Evolutionary conservation across 2,113 vertebrate species (phyloP).

Genomic region (Elgaria multicarinata): DNA sequence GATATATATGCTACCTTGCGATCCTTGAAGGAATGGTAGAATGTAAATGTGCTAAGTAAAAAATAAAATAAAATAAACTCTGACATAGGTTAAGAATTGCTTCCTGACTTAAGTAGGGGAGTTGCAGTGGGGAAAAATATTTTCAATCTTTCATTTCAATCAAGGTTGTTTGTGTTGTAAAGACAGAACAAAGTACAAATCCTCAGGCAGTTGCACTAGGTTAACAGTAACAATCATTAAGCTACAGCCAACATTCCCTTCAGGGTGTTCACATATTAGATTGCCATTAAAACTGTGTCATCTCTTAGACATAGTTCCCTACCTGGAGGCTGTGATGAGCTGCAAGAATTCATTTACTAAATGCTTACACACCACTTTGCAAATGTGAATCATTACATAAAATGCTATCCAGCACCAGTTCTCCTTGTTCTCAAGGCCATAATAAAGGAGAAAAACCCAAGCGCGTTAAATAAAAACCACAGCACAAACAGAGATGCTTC

Average conservation of each 20-base stretch:
- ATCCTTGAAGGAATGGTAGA: neutral
- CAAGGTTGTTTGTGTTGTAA: neutral
- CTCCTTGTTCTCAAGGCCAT: neutral
- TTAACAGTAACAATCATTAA: slow-evolving; percentile 4
- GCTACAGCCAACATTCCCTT: neutral
- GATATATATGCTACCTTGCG: neutral
- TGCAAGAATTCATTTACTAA: slow-evolving; percentile 15
- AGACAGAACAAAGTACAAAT: neutral
- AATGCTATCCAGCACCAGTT: neutral
- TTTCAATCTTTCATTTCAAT: neutral
- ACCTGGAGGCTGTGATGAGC: slow-evolving; percentile 3
- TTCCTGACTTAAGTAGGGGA: neutral
- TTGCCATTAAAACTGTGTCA: slow-evolving; percentile 5
- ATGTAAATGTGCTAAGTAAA: neutral
- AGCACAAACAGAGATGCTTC: neutral
- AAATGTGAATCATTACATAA: slow-evolving; percentile 22
- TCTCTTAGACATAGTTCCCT: slow-evolving; percentile 11
- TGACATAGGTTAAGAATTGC: neutral
- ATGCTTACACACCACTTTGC: neutral
- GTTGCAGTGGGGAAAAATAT: neutral
- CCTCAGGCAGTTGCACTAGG: slow-evolving; percentile 5
- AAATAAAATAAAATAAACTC: neutral
- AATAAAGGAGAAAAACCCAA: neutral
- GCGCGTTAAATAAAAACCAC: neutral
- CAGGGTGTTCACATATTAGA: neutral